Percentiles rank a stretch among this genome's conserved stretches.
phyloP scores from a whole-genome alignment of 2,888 invertebrate species.

The Chrysotoxum bicinctum region DNA sequence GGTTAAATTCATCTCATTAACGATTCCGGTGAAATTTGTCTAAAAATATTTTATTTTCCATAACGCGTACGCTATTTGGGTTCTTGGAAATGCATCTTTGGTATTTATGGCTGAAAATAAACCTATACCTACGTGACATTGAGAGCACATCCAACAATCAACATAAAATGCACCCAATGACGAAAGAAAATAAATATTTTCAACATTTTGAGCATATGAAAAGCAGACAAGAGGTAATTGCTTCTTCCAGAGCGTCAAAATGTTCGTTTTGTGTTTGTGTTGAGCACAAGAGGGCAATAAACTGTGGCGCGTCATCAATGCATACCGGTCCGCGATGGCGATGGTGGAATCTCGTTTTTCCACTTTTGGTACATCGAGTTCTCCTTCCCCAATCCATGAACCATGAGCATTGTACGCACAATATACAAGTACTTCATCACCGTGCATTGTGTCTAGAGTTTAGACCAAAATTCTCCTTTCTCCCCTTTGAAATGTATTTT shows the following conservation, averaged over 20 bases:
- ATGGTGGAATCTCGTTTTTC: conserved; percentile 69
- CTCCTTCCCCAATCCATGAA: conserved; percentile 42
- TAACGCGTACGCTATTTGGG: conserved; percentile 44
- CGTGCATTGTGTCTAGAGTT: conserved; percentile 45
- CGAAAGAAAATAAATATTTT: conserved; percentile 38
- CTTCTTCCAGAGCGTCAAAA: conserved; percentile 9
- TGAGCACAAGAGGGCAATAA: conserved; percentile 77
- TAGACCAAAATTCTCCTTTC: conserved; percentile 51
- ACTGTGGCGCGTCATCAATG: conserved; percentile 74
- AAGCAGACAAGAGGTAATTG: conserved; percentile 10
- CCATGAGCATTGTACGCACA: conserved; percentile 19
- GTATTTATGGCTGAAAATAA: conserved; percentile 29
- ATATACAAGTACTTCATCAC: conserved; percentile 3
- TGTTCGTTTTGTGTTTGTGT: conserved; percentile 24
- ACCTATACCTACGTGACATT: conserved; percentile 59
- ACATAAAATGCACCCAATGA: conserved; percentile 42
- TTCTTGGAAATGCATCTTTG: conserved; percentile 11
- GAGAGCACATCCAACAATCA: conserved; percentile 20
- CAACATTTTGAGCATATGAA: conserved; percentile 8
- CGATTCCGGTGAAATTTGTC: conserved; percentile 27
- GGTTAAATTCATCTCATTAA: conserved; percentile 27
- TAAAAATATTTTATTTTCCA: conserved; percentile 41
- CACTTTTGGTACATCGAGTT: conserved; percentile 68
- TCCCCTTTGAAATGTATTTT: conserved; percentile 4
- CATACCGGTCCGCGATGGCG: conserved; percentile 43